Conservation (phyloP, 35 echinoderm and acorn worm genomes). For the Heliocidaris erythrogramma region DNA sequence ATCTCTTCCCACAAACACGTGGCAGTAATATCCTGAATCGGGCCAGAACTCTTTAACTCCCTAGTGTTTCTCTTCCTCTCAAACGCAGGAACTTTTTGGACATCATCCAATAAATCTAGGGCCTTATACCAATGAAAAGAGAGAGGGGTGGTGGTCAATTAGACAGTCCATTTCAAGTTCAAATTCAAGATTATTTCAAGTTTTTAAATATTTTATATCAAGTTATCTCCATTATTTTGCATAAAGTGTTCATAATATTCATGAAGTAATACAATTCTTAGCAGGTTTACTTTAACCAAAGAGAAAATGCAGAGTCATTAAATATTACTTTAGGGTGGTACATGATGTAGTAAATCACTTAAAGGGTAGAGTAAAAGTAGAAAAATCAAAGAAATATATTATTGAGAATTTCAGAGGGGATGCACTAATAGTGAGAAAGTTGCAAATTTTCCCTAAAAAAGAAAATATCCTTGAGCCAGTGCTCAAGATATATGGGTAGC, state of each 20-base stretch:
- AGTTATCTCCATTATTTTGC: background rate
- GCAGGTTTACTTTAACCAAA: background rate
- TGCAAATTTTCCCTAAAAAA: too few relatives aligned
- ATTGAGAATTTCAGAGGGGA: too few relatives aligned
- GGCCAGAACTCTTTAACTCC: background rate
- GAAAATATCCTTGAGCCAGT: too few relatives aligned
- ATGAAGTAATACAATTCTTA: background rate
- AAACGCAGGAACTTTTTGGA: background rate
- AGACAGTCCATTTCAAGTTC: background rate
- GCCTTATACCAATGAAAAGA: background rate
- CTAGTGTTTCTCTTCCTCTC: slow-evolving; percentile 12
- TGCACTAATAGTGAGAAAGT: too few relatives aligned
- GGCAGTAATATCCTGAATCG: slow-evolving; percentile 25
- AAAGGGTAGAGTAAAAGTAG: too few relatives aligned
- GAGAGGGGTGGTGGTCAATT: background rate
- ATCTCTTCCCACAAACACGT: slow-evolving; percentile 29
- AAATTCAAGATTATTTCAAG: background rate
- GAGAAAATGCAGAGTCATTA: background rate
- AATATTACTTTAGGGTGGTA: background rate
- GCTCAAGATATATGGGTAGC: too few relatives aligned
- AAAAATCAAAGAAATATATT: too few relatives aligned
- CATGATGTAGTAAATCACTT: background rate
- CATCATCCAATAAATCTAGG: background rate
- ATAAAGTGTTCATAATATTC: background rate
- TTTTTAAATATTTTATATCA: background rate